Conservation (phyloP, 2,888 invertebrate genomes). For the Girardia tigrina region DNA sequence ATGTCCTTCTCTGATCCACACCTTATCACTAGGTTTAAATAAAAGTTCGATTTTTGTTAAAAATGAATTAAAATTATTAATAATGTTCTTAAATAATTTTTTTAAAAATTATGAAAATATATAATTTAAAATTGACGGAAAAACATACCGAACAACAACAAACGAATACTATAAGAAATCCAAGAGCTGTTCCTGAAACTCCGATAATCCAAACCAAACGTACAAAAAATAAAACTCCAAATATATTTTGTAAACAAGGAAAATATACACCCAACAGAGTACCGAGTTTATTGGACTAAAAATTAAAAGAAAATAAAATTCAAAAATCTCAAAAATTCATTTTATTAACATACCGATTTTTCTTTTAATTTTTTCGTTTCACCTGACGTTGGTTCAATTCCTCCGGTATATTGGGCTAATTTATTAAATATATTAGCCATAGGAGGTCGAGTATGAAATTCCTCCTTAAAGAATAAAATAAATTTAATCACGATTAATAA, state of each 20-base stretch:
- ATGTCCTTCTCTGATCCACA: too few species aligned
- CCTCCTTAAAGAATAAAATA: constrained; percentile 29
- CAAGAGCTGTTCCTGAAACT: constrained; percentile 81
- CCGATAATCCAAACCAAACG: constrained; percentile 98
- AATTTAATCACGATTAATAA: background rate
- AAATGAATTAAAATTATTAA: too few species aligned
- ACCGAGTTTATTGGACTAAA: constrained; percentile 73
- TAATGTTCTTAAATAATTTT: too few species aligned
- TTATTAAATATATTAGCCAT: constrained; percentile 35
- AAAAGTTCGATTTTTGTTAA: too few species aligned
- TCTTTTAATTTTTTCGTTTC: constrained; percentile 33
- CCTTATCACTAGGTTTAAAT: too few species aligned
- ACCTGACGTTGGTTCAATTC: constrained; percentile 36
- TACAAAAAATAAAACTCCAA: constrained; percentile 96
- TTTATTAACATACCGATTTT: constrained; percentile 24
- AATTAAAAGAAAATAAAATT: too few species aligned
- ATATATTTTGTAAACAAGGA: constrained; percentile 98
- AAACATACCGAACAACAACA: constrained; percentile 63
- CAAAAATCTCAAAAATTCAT: background rate
- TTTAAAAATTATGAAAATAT: background rate
- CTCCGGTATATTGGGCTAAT: constrained; percentile 34
- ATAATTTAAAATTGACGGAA: background rate
- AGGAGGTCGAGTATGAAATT: constrained; percentile 29
- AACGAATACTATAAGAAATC: constrained; percentile 36
- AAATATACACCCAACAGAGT: constrained; percentile 91